A percentile compares a stretch with the other conserved stretches of the same genome.
These are phyloP conservation scores for Nomada ruficornis DNA, from an alignment of 2,888 invertebrate species.

Conservation along the genomic window DNA sequence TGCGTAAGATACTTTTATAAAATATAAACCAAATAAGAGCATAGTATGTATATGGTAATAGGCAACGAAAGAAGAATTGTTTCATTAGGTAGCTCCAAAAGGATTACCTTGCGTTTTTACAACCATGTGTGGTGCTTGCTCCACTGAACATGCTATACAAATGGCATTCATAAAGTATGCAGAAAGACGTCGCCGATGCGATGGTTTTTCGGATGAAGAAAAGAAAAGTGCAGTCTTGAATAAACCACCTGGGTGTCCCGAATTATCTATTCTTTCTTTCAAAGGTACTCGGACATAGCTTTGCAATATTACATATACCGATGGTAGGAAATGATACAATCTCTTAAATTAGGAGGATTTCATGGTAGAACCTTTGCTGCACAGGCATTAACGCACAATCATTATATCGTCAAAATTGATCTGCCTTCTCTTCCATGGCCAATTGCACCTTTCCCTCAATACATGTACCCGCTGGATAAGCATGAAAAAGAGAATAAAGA, in stretches of 20 bases:
- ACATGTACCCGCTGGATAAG: constrained; percentile 48
- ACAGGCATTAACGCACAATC: constrained; percentile 45
- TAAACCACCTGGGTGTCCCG: constrained; percentile 53
- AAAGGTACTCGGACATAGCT: constrained; percentile 33
- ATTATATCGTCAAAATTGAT: constrained; percentile 46
- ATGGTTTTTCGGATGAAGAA: constrained; percentile 38
- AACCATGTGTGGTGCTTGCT: constrained; percentile 43
- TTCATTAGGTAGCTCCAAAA: constrained; percentile 53
- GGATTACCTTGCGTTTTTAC: constrained; percentile 52
- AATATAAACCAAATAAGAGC: neutral
- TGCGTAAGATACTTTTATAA: constrained; percentile 44
- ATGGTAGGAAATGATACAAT: constrained; percentile 6
- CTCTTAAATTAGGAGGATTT: constrained; percentile 46
- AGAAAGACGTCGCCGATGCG: constrained; percentile 30
- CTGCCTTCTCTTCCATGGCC: constrained; percentile 56
- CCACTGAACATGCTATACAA: constrained; percentile 55
- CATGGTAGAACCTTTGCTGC: constrained; percentile 59
- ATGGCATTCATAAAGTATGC: constrained; percentile 56
- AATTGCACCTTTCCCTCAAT: constrained; percentile 47
- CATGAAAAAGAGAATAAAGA: constrained; percentile 45
- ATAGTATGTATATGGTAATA: neutral
- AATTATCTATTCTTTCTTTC: constrained; percentile 55
- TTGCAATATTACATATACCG: neutral
- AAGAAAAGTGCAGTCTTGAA: constrained; percentile 39
- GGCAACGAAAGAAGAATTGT: neutral